Conservation (phyloP, 2,888 invertebrate species). For the Dexiosoma caninum region DNA sequence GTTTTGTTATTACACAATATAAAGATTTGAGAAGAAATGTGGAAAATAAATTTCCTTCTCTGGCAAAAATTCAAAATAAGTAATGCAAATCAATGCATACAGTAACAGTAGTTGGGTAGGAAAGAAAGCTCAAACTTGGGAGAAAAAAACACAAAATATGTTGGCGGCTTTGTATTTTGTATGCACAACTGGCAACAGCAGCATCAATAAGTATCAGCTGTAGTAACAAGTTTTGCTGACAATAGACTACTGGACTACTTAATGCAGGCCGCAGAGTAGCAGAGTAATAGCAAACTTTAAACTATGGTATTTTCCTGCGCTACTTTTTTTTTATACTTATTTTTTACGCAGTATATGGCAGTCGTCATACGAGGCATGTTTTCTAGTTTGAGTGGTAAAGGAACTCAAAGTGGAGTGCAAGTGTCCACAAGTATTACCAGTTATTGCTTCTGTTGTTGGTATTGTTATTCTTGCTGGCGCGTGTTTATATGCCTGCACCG, state of each 20-base stretch:
- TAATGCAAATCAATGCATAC: conserved; percentile 55
- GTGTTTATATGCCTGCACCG: background rate
- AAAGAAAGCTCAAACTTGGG: background rate
- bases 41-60: too few relatives aligned
- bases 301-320: conserved; percentile 38
- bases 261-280: background rate
- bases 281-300: background rate
- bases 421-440: conserved; percentile 46
- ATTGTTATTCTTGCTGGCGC: conserved; percentile 1
- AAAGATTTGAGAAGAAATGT: too few relatives aligned
- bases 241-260: background rate
- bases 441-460: conserved; percentile 3
- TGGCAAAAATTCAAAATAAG: conserved; percentile 32
- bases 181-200: conserved; percentile 33
- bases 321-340: conserved; percentile 25
- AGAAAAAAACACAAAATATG: conserved; percentile 29
- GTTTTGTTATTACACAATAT: too few relatives aligned
- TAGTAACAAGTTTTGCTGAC: conserved; percentile 22
- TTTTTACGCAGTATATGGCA: background rate
- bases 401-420: conserved; percentile 51
- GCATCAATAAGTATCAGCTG: conserved; percentile 46
- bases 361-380: background rate
- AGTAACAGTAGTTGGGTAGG: conserved; percentile 27
- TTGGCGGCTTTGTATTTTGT: conserved; percentile 43
- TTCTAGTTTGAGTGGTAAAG: conserved; percentile 2